Evolutionary conservation across 2,888 invertebrate genomes (phyloP), one percentile per base, ranked within the genome.

Genomic region (Amphimallon solstitiale): DNA sequence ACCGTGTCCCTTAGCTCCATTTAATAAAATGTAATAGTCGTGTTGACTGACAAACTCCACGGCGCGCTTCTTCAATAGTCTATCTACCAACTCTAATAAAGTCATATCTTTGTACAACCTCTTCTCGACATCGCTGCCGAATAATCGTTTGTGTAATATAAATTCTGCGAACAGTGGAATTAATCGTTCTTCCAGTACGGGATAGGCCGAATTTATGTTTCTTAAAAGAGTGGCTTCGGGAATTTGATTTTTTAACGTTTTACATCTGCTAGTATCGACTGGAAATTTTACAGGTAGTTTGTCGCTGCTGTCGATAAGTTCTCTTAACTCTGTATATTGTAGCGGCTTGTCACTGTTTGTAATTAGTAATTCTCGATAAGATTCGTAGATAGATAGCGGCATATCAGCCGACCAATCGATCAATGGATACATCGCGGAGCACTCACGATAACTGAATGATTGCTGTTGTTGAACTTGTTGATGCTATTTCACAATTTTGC

Each of bases 101-200:
- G 78, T 78, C 77, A 87, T 81, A 45, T 83, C 75, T 61, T 78
- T 70, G 71, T 84, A 86, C 76, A 79, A 12, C 74, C 74, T 17
- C 76, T 77, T 59, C 70, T 79, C 72, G 75, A 75, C 19, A 70
- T 66, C 5, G 63, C 70, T 71, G 12, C 78, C 78, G 68, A 70
- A 62, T 4, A 75, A 67, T 38, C 80, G 83, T 79, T 90, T 91
- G 75, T 88, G 86, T 68, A 88, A 86, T 60, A 91, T 81, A 79
- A 90, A 91, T 66, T 85, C 84, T 4, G 88, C 85, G 77, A 88
- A 88, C 1, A 91, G 79, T 1, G 85, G 79, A 1, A 91, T 69
- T 3, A 87, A 87, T 54, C 88, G 84, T 76, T 91, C 91, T 71
- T 91, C 91, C 68, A 91, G 83, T 1, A 91, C 70, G 0, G 91